Evolutionary conservation across 2,113 vertebrate genomes (phyloP).

Genomic region (Thomomys bottae): DNA sequence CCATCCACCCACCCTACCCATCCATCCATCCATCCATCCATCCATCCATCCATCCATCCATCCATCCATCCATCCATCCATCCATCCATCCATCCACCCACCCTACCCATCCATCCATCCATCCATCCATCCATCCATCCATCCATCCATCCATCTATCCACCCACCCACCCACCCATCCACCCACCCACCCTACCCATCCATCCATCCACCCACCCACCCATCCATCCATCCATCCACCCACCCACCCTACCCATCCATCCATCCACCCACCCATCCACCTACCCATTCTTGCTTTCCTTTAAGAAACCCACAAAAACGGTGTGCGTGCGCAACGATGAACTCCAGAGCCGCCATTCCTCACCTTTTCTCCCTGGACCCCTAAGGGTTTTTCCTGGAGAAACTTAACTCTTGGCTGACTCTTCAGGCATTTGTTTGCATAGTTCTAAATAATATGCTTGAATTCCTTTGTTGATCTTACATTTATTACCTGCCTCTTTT

Average conservation of each 20-base stretch:
- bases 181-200: not conserved
- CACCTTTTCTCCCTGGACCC: not conserved
- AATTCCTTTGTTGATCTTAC: slow-evolving; percentile 7
- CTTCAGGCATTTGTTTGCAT: not conserved
- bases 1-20: too few species aligned
- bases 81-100: too few species aligned
- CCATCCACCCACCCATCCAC: not conserved
- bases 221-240: too few species aligned
- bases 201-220: too few species aligned
- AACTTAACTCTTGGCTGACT: not conserved
- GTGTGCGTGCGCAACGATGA: not conserved
- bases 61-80: too few species aligned
- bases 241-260: not conserved
- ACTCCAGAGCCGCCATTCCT: not conserved
- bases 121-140: too few species aligned
- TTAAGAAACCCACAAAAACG: not conserved
- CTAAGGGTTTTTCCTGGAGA: not conserved
- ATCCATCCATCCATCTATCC: too few species aligned
- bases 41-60: too few species aligned
- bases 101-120: too few species aligned
- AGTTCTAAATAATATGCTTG: not conserved
- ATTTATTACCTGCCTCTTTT: not conserved
- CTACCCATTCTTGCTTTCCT: not conserved
- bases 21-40: too few species aligned
- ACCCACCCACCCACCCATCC: not conserved